Evolutionary conservation across 30 jellyfish, hydroid and myxozoan species (phyloP), one percentile per base, ranked within the genome.

Genomic region (Chrysaora quinquecirrha): DNA sequence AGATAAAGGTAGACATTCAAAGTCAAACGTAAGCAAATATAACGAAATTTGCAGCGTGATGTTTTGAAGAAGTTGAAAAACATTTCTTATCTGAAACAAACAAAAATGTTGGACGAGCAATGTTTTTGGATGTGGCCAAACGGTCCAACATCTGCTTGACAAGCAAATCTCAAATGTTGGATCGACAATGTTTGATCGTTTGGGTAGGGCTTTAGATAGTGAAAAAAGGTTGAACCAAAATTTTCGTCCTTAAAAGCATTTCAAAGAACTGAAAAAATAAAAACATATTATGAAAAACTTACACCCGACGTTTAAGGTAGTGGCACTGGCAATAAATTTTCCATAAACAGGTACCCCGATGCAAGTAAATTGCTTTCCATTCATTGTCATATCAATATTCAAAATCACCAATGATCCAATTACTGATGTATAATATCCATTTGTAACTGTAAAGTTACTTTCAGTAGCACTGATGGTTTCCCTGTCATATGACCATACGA

Each of bases 291-390:
- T 6, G 58, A 43, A 43, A 6, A n/a, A 23, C 78, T 23, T 65
- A 65, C 78, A 65, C 30, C 0, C 7, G 11, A 65, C 54, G n/a
- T 11, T 27, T 52, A 65, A 22, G 19, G 54, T 20, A 23, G 78
- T 65, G 0, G 61, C 20, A 12, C 24, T 27, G 9, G 20, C 12
- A 24, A 30, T 21, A 24, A 22, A 14, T 1, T 32, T 20, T 65
- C 78, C 78, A 27, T 20, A 65, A 32, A 23, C 54, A 20, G 78
- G 49, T 27, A 11, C 30, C 1, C 78, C 78, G 18, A 3, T 65
- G 54, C 78, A 65, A 11, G 19, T 65, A 24, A 65, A 16, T 0
- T 1, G 12, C 18, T 65, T 65, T 31, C 54, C 54, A 1, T 65
- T 35, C 78, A 65, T 65, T 24, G 78, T 6, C 16, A 16, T 6